Percentiles rank a stretch among this genome's conserved stretches.
Conservation (phyloP, 2,113 vertebrate genomes). For the Rhombomys opimus region DNA sequence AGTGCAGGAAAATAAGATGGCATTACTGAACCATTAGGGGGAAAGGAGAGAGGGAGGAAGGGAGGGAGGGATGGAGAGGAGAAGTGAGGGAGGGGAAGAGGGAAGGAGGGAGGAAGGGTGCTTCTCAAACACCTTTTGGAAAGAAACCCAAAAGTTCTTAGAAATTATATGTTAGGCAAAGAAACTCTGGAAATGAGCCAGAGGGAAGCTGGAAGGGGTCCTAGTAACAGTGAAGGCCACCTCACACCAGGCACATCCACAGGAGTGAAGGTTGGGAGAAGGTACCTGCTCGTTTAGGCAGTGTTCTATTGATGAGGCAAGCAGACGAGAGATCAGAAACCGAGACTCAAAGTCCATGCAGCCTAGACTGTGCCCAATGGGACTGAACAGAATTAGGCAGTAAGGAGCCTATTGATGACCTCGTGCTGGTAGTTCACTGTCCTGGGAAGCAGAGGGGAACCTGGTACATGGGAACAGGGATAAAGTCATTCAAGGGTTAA, state of each 20-base stretch:
- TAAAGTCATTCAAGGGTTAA: not conserved
- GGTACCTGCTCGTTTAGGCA: not conserved
- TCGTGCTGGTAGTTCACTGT: not conserved
- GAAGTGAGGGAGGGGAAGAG: not conserved
- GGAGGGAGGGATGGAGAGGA: no score
- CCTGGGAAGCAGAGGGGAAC: not conserved
- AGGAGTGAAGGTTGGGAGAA: not conserved
- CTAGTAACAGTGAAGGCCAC: not conserved
- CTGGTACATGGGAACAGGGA: not conserved
- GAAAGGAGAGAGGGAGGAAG: no score
- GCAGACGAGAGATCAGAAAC: not conserved
- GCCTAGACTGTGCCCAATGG: not conserved
- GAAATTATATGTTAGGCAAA: not conserved
- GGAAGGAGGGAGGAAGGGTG: not conserved
- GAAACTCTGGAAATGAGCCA: constrained; percentile 13
- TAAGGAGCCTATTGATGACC: not conserved
- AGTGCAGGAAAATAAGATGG: not conserved
- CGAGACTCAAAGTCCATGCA: not conserved
- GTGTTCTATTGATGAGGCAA: not conserved
- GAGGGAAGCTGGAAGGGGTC: not conserved
- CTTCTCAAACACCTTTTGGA: not conserved
- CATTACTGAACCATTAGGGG: not conserved
- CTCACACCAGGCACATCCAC: not conserved
- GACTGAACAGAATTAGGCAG: not conserved
- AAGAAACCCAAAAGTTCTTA: not conserved